Base-by-base conservation (phyloP, 2,888 invertebrate species). In the Eupithecia abbreviata region DNA sequence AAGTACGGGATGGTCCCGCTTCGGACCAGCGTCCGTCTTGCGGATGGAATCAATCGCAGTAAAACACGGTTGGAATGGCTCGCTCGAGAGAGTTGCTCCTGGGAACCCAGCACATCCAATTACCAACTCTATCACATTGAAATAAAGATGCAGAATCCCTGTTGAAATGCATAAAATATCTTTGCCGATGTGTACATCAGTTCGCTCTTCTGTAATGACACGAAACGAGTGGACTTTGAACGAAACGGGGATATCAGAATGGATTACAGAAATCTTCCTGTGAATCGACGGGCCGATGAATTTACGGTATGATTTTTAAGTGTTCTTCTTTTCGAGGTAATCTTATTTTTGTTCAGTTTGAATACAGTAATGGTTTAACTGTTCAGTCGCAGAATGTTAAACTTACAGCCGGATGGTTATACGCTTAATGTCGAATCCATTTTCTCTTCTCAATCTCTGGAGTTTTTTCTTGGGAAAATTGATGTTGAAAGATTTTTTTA, bases 31-130 rank as follows among this genome's bases (percentile, higher is more conserved):
- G 88, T 91, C 90, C 90, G 91, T 90, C 92, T 92, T 92, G 91
- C 84, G 90, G 92, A 90, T 89, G 89, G 90, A 93, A 93, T 94
- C 94, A 94, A 94, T 94, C 93, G 93, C 90, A 93, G 92, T 93
- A 93, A 94, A 94, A 94, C 93, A 92, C 90, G 88, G 89, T 90
- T 89, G 87, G 89, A 88, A 87, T 86, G 84, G 84, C 82, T 80
- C 81, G 81, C 84, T 87, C 84, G 85, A 80, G 77, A 76, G 78
- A 78, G 79, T 84, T 79, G 82, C 80, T 77, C 77, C 77, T 62
- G 62, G 78, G 76, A 77, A 72, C 70, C 62, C 77, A 74, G 66
- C 70, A 51, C 79, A 81, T 74, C 62, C 81, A 75, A 92, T 82
- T 88, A 73, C 81, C 78, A 84, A 87, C 88, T 84, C 83, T 92